phyloP scores from a whole-genome alignment of 1,140 invertebrate species.

The Zaprionus taronus region DNA sequence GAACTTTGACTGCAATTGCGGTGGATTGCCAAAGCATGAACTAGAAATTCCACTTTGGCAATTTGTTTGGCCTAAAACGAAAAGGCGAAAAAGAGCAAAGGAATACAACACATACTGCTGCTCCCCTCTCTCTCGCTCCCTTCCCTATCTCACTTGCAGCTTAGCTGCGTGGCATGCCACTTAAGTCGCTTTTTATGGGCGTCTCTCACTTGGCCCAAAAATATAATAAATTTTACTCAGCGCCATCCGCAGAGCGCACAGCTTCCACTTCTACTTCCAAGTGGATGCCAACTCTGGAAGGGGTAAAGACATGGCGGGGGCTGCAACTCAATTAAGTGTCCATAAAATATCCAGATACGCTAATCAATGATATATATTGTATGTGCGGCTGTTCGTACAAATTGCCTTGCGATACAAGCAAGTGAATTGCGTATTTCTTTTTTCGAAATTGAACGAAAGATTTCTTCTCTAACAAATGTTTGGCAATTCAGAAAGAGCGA shows the following conservation, averaged over 20 bases:
- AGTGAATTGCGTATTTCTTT: constrained; percentile 1
- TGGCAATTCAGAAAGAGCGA: constrained; percentile 17
- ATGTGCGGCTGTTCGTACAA: constrained; percentile 10
- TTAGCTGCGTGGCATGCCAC: constrained; percentile 67
- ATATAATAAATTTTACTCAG: constrained; percentile 81
- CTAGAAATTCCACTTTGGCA: constrained; percentile 74
- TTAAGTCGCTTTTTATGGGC: constrained; percentile 79
- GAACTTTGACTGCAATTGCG: constrained; percentile 64
- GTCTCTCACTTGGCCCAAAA: constrained; percentile 58
- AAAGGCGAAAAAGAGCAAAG: constrained; percentile 12
- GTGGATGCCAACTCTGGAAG: constrained; percentile 37
- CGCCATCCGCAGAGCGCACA: constrained; percentile 43
- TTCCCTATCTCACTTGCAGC: constrained; percentile 30
- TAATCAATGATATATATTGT: constrained; percentile 74
- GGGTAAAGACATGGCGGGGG: background rate
- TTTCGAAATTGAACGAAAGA: constrained; percentile 38
- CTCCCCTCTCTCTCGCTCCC: background rate
- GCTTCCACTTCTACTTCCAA: constrained; percentile 50
- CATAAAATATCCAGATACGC: constrained; percentile 80
- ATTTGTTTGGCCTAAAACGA: constrained; percentile 32
- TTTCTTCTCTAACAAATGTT: constrained; percentile 40
- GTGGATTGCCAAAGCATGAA: constrained; percentile 59
- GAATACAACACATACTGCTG: background rate
- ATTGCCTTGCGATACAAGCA: background rate
- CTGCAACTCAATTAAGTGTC: constrained; percentile 79